Evolutionary conservation across 2,888 invertebrate species (phyloP), one percentile per base, ranked within the genome.

Genomic region (Acanthopleura granulata): DNA sequence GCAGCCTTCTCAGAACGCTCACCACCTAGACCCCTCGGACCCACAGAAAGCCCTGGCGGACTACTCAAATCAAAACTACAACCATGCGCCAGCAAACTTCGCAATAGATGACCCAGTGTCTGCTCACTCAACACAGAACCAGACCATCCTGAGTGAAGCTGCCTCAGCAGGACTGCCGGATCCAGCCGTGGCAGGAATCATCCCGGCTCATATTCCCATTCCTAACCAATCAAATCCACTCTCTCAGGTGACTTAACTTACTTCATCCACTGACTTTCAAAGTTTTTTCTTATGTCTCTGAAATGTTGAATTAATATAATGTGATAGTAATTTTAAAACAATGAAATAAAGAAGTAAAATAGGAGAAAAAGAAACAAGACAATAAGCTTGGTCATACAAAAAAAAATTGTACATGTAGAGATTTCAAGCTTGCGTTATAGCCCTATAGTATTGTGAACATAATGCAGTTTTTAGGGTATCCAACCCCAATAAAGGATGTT

Each of bases 221-320:
- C 66, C 66, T 22, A 66, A 66, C 29, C 66, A 66, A 14, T 66
- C 66, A 66, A 66, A 66, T 66, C 66, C 57, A 57, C 22, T 66
- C 16, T 66, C 66, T 66, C 66, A 66, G 66, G 66, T 66, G 12
- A 57, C n/a, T 40, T n/a, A n/a, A n/a, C n/a, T n/a, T n/a, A n/a
- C n/a, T 40, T 40, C 40, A 40, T 40, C 40, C n/a, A n/a, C n/a
- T n/a, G n/a, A n/a, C n/a, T n/a, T n/a, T n/a, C n/a, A n/a, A n/a
- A n/a, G n/a, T n/a, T n/a, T n/a, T n/a, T n/a, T n/a, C n/a, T n/a
- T n/a, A n/a, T n/a, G n/a, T n/a, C n/a, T n/a, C n/a, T n/a, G n/a
- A n/a, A n/a, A n/a, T n/a, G n/a, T n/a, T n/a, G n/a, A n/a, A n/a
- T n/a, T n/a, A n/a, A n/a, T n/a, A n/a, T n/a, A n/a, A n/a, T n/a